Conservation (phyloP, 1,140 invertebrate species). For the honey bee (Apis mellifera) region Amel_HAv3.1 CM009944.2:8943501-8944000, state of each 20-base stretch:
- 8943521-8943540: constrained; percentile 6
- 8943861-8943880: constrained; percentile 26
- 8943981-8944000: constrained; percentile 36
- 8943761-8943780: background rate
- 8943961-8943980: constrained; percentile 29
- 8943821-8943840: constrained; percentile 50
- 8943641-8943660: constrained; percentile 11
- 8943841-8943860: constrained; percentile 68
- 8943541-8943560: constrained; percentile 41
- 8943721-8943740: no score
- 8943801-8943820: constrained; percentile 14
- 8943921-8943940: constrained; percentile 59
- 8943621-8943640: constrained; percentile 30
- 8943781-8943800: background rate
- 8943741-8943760: background rate
- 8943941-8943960: constrained; percentile 31
- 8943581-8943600: constrained; percentile 24
- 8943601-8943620: background rate
- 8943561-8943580: constrained; percentile 51
- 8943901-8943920: constrained; percentile 54
- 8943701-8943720: background rate
- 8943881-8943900: background rate
- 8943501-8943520: no score
- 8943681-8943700: no score
- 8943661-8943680: background rate